phyloP scores from a whole-genome alignment of 2,797 vertebrate species.

The Enoplosus armatus region DNA sequence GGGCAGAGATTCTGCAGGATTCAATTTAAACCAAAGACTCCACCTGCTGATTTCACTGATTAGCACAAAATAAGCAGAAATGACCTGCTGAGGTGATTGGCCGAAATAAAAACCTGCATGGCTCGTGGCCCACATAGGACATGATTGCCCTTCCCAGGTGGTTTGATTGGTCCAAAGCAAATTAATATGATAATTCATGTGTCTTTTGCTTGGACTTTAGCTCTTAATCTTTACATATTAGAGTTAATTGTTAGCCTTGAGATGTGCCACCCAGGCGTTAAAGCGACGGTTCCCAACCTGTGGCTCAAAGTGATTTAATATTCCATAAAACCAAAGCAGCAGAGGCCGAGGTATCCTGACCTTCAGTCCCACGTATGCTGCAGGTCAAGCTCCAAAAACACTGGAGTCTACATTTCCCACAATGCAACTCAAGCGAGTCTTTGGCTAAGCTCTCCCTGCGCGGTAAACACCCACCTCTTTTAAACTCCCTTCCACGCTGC shows the following conservation, averaged over 20 bases:
- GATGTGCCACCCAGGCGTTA: not conserved
- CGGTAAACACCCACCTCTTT: no score
- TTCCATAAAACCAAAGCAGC: not conserved
- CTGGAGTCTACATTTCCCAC: no score
- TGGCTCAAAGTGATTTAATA: not conserved
- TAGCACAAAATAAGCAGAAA: not conserved
- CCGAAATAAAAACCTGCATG: conserved; percentile 4
- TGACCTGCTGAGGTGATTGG: conserved; percentile 8
- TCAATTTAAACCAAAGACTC: conserved; percentile 13
- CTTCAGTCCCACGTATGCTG: no score
- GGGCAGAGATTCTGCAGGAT: conserved; percentile 1
- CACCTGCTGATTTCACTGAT: conserved; percentile 40
- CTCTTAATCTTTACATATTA: not conserved
- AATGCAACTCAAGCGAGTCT: no score
- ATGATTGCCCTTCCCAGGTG: not conserved
- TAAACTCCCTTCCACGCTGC: no score
- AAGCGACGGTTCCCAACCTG: not conserved
- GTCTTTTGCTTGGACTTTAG: not conserved
- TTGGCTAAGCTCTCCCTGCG: no score
- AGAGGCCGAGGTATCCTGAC: not conserved
- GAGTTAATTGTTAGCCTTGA: not conserved
- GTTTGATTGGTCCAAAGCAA: not conserved
- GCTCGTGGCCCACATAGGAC: not conserved
- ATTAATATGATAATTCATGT: not conserved
- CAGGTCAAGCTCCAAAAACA: not conserved